Conservation (phyloP, 2,888 invertebrate genomes). For the Cerastis rubricosa region DNA sequence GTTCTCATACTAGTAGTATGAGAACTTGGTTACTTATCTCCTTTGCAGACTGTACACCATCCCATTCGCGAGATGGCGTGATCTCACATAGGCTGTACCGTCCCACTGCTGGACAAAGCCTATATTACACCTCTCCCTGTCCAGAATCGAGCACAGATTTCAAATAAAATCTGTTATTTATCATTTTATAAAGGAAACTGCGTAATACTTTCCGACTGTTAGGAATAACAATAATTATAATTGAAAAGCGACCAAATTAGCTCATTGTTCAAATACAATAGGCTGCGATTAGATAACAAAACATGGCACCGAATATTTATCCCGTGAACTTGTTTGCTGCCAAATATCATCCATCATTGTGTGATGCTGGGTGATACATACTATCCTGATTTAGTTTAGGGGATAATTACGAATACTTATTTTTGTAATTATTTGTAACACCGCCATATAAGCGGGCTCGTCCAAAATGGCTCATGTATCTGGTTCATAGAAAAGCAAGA, state of each 20-base stretch:
- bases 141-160: not conserved
- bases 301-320: not conserved
- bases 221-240: not conserved
- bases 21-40: too few species aligned
- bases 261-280: slow-evolving; percentile 24
- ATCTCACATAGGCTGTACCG: too few species aligned
- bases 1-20: too few species aligned
- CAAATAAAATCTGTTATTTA: not conserved
- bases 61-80: too few species aligned
- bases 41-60: too few species aligned
- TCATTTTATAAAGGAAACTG: slow-evolving; percentile 14
- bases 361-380: not conserved
- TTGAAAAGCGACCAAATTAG: slow-evolving; percentile 29
- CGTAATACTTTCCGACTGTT: not conserved
- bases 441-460: not conserved
- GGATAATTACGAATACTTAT: not conserved
- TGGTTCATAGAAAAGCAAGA: not conserved
- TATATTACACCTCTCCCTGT: not conserved
- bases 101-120: too few species aligned
- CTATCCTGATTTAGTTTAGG: not conserved
- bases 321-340: slow-evolving; percentile 6
- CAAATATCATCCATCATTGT: slow-evolving; percentile 11
- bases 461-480: not conserved
- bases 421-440: slow-evolving; percentile 1
- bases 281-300: slow-evolving; percentile 25